Evolutionary conservation across 2,113 vertebrate genomes (phyloP).

Genomic region (Toxotes jaculatrix): DNA sequence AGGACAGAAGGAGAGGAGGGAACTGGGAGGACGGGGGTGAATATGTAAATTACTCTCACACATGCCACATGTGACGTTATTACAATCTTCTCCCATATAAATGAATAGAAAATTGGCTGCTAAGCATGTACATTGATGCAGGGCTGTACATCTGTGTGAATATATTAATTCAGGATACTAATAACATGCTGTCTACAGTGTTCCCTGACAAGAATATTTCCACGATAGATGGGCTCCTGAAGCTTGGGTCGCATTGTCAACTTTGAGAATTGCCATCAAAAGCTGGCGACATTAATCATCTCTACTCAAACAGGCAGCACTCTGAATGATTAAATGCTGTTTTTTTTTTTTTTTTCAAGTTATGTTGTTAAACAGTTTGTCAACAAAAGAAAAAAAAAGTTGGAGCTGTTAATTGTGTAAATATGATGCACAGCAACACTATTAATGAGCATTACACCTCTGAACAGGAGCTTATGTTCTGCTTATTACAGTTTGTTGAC

Average conservation of each 20-base stretch:
- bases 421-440: constrained; percentile 54
- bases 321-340: constrained; percentile 54
- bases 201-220: constrained; percentile 45
- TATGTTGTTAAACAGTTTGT: constrained; percentile 53
- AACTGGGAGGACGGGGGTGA: constrained; percentile 26
- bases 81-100: constrained; percentile 44
- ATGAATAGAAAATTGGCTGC: constrained; percentile 62
- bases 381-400: constrained; percentile 45
- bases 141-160: constrained; percentile 49
- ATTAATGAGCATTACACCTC: constrained; percentile 73
- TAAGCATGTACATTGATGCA: constrained; percentile 60
- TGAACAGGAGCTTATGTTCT: constrained; percentile 73
- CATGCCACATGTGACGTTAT: constrained; percentile 45
- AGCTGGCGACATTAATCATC: constrained; percentile 51
- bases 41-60: constrained; percentile 60
- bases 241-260: constrained; percentile 46
- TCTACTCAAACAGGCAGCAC: constrained; percentile 30
- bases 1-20: constrained; percentile 54
- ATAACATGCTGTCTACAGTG: constrained; percentile 31
- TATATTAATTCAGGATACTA: constrained; percentile 52
- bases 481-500: constrained; percentile 71
- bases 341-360: constrained; percentile 17
- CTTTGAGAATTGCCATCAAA: constrained; percentile 64
- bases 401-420: constrained; percentile 49
- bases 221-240: constrained; percentile 44